Base-by-base conservation (phyloP, 1,140 invertebrate species). In the Cotesia vestalis region DNA sequence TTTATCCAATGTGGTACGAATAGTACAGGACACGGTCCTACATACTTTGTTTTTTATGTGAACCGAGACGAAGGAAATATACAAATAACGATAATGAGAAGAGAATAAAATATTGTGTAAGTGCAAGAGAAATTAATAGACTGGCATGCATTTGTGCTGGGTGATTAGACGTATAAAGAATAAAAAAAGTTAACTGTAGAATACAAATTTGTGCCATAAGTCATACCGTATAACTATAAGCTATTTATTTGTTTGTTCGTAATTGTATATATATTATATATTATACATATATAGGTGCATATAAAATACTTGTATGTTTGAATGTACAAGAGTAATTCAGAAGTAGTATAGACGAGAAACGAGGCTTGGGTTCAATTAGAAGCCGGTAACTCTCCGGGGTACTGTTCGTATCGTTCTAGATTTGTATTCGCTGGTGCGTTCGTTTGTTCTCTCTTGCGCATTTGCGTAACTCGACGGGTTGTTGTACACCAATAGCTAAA, bases 351-450 rank as follows among this genome's bases (percentile, higher is more conserved):
- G 76, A 74, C 74, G 74, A 73, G 78, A 78, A 80, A 69, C 73
- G 73, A 74, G 79, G 80, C 80, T 81, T 79, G 81, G 80, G 85
- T 86, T 84, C 84, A 85, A 86, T 86, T 85, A 85, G 83, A 75
- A 86, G 82, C 80, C 79, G 80, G 82, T 84, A 84, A 81, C 83
- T 84, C 85, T 84, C 83, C 81, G 79, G 76, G 81, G 84, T 81
- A 85, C 85, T 85, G 85, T 86, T 85, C 85, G 83, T 84, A 83
- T 85, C 80, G 82, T 83, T 86, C 83, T 85, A 84, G 81, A 86
- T 85, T 85, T 85, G 84, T 84, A 85, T 84, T 85, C 83, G 75
- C 75, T 77, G 62, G 34, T 59, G 55, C 62, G 78, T 84, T 84
- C 83, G 81, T 82, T 84, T 81, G 79, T 80, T 78, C 78, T 75